Percentiles rank a stretch among this genome's conserved stretches.
phyloP scores from a whole-genome alignment of 2,797 vertebrate species.

The Pipistrellus nathusii region DNA sequence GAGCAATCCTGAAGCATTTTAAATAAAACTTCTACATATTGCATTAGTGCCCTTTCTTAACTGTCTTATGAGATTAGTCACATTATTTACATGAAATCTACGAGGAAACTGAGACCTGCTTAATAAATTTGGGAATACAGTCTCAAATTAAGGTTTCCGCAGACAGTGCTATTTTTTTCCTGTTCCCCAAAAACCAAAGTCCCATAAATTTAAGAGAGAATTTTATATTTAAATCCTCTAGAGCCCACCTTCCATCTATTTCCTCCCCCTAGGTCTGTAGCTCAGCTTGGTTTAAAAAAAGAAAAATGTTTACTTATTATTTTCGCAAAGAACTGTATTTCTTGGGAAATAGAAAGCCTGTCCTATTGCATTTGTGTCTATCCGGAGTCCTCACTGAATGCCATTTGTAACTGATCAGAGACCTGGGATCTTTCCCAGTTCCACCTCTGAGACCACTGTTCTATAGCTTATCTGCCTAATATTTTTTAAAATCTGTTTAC shows the following conservation, averaged over 20 bases:
- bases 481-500: conserved; percentile 68
- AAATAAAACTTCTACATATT: neutral
- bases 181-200: neutral
- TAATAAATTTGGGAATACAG: neutral
- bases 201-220: conserved; percentile 1
- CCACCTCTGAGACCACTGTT: neutral
- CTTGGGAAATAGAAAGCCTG: conserved; percentile 44
- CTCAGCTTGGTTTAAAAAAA: neutral
- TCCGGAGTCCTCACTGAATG: neutral
- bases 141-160: neutral
- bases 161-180: neutral
- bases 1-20: neutral
- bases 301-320: conserved; percentile 15
- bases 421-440: conserved; percentile 46
- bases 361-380: conserved; percentile 44
- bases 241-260: neutral
- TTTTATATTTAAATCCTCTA: neutral
- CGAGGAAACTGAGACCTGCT: neutral
- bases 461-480: conserved; percentile 44
- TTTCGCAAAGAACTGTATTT: conserved; percentile 4
- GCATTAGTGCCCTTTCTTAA: neutral
- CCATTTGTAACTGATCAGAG: conserved; percentile 65
- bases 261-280: neutral
- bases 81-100: neutral
- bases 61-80: neutral